Percentiles rank a stretch among this genome's conserved stretches.
phyloP scores from a whole-genome alignment of 1,140 invertebrate genomes.

The Drosophila kurseongensis region DNA sequence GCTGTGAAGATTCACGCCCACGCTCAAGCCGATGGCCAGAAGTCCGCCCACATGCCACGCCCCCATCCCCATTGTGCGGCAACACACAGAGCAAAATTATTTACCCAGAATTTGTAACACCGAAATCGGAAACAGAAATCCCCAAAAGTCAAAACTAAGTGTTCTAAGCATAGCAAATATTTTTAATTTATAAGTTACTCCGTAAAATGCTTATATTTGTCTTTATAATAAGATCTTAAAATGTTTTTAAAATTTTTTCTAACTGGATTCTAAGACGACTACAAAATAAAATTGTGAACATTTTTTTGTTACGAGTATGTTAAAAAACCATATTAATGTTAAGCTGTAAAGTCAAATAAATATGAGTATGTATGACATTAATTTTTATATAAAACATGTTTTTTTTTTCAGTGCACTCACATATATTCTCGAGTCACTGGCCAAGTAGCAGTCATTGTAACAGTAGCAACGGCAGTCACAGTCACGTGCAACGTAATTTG shows the following conservation, averaged over 20 bases:
- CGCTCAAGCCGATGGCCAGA: conserved; percentile 42
- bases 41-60: conserved; percentile 27
- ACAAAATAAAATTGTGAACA: too few relatives aligned
- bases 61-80: conserved; percentile 1
- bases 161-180: too few relatives aligned
- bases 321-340: too few relatives aligned
- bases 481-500: conserved; percentile 78
- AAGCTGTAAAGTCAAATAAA: too few relatives aligned
- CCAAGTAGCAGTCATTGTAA: conserved; percentile 26
- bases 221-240: too few relatives aligned
- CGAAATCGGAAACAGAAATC: background rate
- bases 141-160: too few relatives aligned
- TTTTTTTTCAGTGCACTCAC: conserved; percentile 6
- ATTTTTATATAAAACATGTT: background rate
- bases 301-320: too few relatives aligned
- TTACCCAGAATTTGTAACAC: background rate
- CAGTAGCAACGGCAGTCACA: conserved; percentile 53
- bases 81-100: background rate
- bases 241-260: too few relatives aligned
- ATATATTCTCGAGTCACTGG: conserved; percentile 4
- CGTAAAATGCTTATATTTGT: too few relatives aligned
- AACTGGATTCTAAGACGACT: too few relatives aligned
- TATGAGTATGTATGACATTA: too few relatives aligned
- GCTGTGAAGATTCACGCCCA: conserved; percentile 69
- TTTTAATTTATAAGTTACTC: too few relatives aligned